Evolutionary conservation across 2,888 invertebrate genomes (phyloP), one percentile per base, ranked within the genome.

Genomic region (Lochmaea capreae): DNA sequence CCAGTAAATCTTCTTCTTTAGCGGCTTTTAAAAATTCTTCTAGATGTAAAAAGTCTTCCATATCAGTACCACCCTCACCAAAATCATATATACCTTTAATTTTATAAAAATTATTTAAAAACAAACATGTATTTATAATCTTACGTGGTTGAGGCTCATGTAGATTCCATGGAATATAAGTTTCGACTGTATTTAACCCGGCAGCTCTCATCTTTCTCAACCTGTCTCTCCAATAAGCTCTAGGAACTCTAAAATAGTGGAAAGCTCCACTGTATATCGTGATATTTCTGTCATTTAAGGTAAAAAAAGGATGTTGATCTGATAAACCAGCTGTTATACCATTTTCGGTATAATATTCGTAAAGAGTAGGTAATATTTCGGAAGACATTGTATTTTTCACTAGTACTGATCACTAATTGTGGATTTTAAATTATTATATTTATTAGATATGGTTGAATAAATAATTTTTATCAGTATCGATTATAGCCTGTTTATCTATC

Each of bases 181-280:
- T 95, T 77, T 95, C 92, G 0, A 97, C 92, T 1, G 95, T 91
- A 87, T 97, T 96, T 14, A 97, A 89, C 1, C 98, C 98, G 46
- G 94, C 95, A 2, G 94, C 93, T 83, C 93, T 90, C 82, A 95
- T 88, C 84, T 95, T 94, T 65, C 90, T 88, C 73, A 97, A 86
- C 70, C 95, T 90, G 74, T 95, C 93, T 65, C 92, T 89, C 97
- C 97, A 97, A 83, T 93, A 93, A 16, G 89, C 89, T 43, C 91
- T 90, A 3, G 94, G 95, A 0, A 94, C 89, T 3, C 97, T 91
- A 85, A 96, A 97, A 87, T 97, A 97, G 85, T 97, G 97, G 82
- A 97, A 89, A 33, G 94, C 78, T 14, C 91, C 92, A 74, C 87
- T 87, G 73, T 87, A 85, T 22, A 89, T 83, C 3, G 86, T 85